Evolutionary conservation across 2,113 vertebrate species (phyloP).

Genomic region (Daboia siamensis): DNA sequence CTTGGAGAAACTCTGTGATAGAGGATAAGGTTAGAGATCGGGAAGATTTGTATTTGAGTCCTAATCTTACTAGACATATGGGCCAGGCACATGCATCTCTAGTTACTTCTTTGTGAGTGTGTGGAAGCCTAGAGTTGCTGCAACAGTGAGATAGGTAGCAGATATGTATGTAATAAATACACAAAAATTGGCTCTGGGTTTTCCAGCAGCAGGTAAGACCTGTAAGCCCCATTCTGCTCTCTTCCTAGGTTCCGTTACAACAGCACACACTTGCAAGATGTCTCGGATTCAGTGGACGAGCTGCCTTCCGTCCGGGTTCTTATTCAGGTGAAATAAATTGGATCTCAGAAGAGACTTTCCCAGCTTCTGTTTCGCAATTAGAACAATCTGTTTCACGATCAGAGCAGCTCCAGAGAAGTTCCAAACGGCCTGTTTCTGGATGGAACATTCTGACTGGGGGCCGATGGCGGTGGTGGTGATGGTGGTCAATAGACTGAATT

Average conservation of each 20-base stretch:
- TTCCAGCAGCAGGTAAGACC: background rate
- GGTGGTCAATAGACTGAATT: background rate
- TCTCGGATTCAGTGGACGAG: constrained; percentile 53
- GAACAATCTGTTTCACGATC: background rate
- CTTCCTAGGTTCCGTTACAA: constrained; percentile 67
- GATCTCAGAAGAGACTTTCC: background rate
- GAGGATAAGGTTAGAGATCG: background rate
- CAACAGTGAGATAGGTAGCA: background rate
- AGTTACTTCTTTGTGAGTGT: fast-evolving
- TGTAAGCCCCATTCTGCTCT: background rate
- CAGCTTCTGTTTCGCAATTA: background rate
- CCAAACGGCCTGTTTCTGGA: background rate
- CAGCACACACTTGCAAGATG: constrained; percentile 64
- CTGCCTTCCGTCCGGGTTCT: constrained; percentile 69
- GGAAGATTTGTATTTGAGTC: background rate
- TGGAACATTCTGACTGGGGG: background rate
- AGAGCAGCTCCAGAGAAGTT: background rate
- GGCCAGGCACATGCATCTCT: background rate
- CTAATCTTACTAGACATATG: background rate
- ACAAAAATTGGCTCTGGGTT: no score
- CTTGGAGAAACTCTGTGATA: background rate
- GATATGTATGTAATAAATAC: background rate
- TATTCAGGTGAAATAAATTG: constrained; percentile 62
- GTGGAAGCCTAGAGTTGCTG: background rate
- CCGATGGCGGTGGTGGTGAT: no score